phyloP scores from a whole-genome alignment of 2,113 vertebrate genomes.

The Alligator mississippiensis region DNA sequence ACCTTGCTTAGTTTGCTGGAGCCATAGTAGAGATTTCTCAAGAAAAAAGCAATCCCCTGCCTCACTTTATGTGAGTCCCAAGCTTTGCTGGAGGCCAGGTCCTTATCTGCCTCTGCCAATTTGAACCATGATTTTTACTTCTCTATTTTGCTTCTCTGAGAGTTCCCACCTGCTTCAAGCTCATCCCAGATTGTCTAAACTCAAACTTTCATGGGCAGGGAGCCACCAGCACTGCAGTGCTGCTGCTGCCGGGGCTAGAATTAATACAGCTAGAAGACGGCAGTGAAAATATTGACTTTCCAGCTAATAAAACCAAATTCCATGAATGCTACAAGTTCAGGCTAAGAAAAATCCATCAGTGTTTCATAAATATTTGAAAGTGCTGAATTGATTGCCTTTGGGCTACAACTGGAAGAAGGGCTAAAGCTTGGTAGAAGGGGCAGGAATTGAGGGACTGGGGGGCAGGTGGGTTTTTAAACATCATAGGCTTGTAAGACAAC shows the following conservation, averaged over 20 bases:
- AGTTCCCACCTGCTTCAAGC: slow-evolving; percentile 11
- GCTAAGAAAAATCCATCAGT: slow-evolving; percentile 70
- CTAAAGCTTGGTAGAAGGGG: slow-evolving; percentile 1
- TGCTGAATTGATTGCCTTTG: slow-evolving; percentile 46
- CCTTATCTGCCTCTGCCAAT: slow-evolving; percentile 14
- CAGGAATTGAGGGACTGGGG: background rate
- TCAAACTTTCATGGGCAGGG: background rate
- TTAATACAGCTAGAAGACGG: slow-evolving; percentile 9
- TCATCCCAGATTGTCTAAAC: background rate
- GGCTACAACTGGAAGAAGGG: background rate
- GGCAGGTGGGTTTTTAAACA: slow-evolving; percentile 1
- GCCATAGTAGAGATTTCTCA: background rate
- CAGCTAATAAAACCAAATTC: slow-evolving; percentile 76
- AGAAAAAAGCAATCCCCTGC: background rate
- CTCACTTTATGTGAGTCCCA: background rate
- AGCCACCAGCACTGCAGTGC: slow-evolving; percentile 2
- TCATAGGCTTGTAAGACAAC: background rate
- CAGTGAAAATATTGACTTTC: slow-evolving; percentile 77
- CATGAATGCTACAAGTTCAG: slow-evolving; percentile 75
- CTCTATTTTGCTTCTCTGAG: slow-evolving; percentile 22
- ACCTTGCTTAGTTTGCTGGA: slow-evolving; percentile 4
- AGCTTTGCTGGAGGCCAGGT: background rate
- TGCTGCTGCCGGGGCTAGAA: slow-evolving; percentile 33
- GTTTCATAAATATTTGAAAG: slow-evolving; percentile 81
- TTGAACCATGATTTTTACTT: slow-evolving; percentile 5